These are phyloP conservation scores for Copidosoma floridanum DNA, from an alignment of 1,140 invertebrate genomes.

Conservation along the genomic window DNA sequence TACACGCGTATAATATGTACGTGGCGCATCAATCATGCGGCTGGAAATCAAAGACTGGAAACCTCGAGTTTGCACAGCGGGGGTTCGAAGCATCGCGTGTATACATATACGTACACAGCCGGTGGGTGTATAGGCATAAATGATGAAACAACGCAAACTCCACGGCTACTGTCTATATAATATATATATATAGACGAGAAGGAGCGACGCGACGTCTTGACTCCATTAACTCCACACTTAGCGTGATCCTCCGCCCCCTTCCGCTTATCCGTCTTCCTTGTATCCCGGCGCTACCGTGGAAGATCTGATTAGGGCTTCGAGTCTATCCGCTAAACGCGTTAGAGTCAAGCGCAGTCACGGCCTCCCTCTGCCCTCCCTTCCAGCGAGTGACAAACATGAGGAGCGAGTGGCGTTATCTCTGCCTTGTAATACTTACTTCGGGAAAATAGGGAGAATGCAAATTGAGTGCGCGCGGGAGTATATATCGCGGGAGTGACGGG, in stretches of 20 bases:
- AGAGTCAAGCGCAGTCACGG: slow-evolving; percentile 43
- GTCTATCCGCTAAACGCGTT: slow-evolving; percentile 56
- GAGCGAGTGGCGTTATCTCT: slow-evolving; percentile 16
- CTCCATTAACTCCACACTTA: slow-evolving; percentile 59
- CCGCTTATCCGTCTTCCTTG: neutral
- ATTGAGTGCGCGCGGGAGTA: slow-evolving; percentile 49
- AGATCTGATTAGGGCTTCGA: slow-evolving; percentile 58
- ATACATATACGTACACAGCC: too few relatives aligned
- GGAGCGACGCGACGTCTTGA: slow-evolving; percentile 41
- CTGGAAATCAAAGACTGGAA: too few relatives aligned
- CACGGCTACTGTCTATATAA: neutral
- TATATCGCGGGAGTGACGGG: slow-evolving; percentile 24
- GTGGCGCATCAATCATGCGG: too few relatives aligned
- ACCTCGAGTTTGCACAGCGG: too few relatives aligned
- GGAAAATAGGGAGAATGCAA: slow-evolving; percentile 54
- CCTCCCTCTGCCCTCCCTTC: too few relatives aligned
- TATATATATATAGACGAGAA: neutral
- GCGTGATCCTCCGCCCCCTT: slow-evolving; percentile 36
- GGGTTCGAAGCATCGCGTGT: slow-evolving; percentile 4
- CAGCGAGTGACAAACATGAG: slow-evolving; percentile 6
- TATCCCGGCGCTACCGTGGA: slow-evolving; percentile 29
- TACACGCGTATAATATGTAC: too few relatives aligned
- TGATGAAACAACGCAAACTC: slow-evolving; percentile 24
- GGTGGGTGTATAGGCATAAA: slow-evolving; percentile 25
- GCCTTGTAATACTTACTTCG: too few relatives aligned